Evolutionary conservation across 2,113 vertebrate species (phyloP), one percentile per base, ranked within the genome.

Genomic region (Crotophaga sulcirostris): DNA sequence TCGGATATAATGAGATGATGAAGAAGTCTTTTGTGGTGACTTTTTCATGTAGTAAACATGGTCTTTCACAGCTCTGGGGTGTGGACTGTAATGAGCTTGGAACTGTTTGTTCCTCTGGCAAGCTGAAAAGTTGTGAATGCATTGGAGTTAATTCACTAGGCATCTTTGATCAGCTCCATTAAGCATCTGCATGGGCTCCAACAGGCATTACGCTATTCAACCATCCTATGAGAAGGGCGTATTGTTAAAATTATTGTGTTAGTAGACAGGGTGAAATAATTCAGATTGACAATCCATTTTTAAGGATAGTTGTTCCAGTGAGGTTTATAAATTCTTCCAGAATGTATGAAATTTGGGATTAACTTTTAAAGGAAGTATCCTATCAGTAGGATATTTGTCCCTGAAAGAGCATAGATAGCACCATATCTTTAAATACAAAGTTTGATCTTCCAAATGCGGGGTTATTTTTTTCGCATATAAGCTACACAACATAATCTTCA

Each of bases 61-160:
- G 87, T 66, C 90, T 90, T 96, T 96, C 80, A 91, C 87, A 93
- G 93, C 93, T 79, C 75, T 83, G 89, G 89, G 91, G 92, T 68
- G 91, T 93, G 85, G 92, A 13, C 89, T 9, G 2, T 87, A 83
- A 87, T 90, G 91, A 96, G 82, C 84, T 95, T 95, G 90, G 90
- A 96, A 85, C 59, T 2, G 0, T 80, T 91, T 90, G 49, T 55
- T 93, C 77, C 90, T 76, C 87, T 96, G 94, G 94, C 91, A 91
- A 34, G 67, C 91, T 70, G 85, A 54, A 63, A 91, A 55, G 54
- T 85, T 5, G 24, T 77, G 79, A 93, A 77, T 67, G 42, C 59
- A 18, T 58, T 47, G 51, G 63, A 88, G 90, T 85, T 85, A 88
- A 91, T 86, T 87, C 82, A 87, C 79, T 33, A 42, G 58, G 55